A percentile compares a stretch with the other conserved stretches of the same genome.
Evolutionary conservation across 2,888 invertebrate genomes (phyloP).

Genomic region (Stenotaenia linearis): DNA sequence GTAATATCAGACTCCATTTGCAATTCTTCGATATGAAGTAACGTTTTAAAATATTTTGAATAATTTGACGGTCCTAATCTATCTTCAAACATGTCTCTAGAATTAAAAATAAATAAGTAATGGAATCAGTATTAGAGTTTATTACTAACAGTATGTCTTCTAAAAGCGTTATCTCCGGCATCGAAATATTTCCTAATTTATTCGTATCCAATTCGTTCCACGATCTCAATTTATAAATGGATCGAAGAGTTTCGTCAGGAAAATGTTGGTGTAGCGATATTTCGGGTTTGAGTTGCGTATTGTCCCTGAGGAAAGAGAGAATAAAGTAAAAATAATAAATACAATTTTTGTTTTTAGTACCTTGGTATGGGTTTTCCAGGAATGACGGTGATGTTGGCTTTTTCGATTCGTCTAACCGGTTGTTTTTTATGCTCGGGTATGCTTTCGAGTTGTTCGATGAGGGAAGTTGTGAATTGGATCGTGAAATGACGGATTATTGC

Average conservation of each 20-base stretch:
- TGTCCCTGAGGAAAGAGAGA: not conserved
- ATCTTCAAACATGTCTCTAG: slow-evolving; percentile 10
- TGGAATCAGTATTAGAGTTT: not conserved
- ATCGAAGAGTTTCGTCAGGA: not conserved
- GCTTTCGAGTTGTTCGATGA: not conserved
- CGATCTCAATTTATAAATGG: not conserved
- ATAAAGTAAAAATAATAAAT: not conserved
- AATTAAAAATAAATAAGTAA: not conserved
- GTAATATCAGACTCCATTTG: not conserved
- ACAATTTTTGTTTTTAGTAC: not conserved
- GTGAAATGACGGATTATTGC: not conserved
- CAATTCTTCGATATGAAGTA: slow-evolving; percentile 6
- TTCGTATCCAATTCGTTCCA: not conserved
- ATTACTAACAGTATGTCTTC: not conserved
- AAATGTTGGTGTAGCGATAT: not conserved
- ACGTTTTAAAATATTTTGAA: not conserved
- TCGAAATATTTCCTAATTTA: not conserved
- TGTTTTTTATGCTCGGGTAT: not conserved
- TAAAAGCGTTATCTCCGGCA: not conserved
- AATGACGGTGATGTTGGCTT: not conserved
- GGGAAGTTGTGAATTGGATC: not conserved
- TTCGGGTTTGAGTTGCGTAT: not conserved
- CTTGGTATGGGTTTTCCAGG: not conserved
- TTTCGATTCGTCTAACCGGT: not conserved
- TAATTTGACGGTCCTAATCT: not conserved